Evolutionary conservation across 2,888 invertebrate genomes (phyloP).

Genomic region (Diplazon laetatorius): DNA sequence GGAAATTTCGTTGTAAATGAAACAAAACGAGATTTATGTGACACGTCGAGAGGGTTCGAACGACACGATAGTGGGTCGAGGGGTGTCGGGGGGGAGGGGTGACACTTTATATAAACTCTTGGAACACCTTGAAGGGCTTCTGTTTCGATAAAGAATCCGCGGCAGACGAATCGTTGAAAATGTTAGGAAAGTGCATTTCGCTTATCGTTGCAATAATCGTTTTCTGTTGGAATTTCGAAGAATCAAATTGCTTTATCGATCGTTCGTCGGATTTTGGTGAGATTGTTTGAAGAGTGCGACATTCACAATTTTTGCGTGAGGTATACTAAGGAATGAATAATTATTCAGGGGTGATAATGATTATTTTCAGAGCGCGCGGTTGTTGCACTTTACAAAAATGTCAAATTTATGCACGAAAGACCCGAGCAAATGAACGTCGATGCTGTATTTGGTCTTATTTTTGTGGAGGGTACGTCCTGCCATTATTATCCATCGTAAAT

Average conservation of each 20-base stretch:
- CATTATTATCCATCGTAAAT: neutral
- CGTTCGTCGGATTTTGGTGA: constrained; percentile 33
- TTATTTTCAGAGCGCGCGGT: constrained; percentile 44
- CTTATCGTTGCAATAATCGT: constrained; percentile 12
- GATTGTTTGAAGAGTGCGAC: neutral
- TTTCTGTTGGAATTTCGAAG: neutral
- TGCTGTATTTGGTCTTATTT: constrained; percentile 78
- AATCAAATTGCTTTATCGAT: constrained; percentile 19
- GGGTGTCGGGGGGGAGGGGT: no score
- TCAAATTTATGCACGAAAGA: constrained; percentile 77
- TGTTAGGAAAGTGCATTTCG: constrained; percentile 15
- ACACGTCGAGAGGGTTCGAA: constrained; percentile 2
- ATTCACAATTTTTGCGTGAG: neutral
- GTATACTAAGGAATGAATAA: neutral
- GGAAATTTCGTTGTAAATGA: constrained; percentile 43
- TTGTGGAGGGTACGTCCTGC: constrained; percentile 79
- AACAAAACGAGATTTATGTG: constrained; percentile 58
- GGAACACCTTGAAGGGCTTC: constrained; percentile 37
- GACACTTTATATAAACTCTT: constrained; percentile 63
- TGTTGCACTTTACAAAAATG: constrained; percentile 69
- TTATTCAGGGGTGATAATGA: neutral
- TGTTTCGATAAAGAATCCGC: constrained; percentile 32
- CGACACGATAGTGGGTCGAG: constrained; percentile 57
- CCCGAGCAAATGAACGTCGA: constrained; percentile 79
- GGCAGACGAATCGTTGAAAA: constrained; percentile 33